Evolutionary conservation across 2,113 vertebrate genomes (phyloP), one percentile per base, ranked within the genome.

Genomic region (Mustela lutreola): DNA sequence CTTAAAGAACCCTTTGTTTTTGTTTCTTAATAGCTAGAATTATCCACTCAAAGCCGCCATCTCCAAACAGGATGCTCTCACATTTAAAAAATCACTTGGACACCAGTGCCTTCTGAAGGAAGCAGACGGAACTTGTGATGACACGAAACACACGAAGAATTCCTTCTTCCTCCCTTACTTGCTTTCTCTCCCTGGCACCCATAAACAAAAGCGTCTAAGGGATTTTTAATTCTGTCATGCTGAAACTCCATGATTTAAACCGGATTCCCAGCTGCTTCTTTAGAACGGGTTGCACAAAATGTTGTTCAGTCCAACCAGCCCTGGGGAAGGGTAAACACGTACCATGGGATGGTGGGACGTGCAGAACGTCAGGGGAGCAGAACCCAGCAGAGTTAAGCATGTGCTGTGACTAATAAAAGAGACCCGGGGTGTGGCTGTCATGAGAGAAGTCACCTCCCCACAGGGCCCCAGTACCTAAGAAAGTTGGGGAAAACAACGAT

Each of bases 401-500:
- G 95, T 97, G 98, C 98, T 97, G 97, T 99, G 99, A 99, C 98
- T 99, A 99, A 99, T 95, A 98, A 96, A 94, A 93, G 98, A 96
- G 94, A 98, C 98, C 98, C 97, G 97, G 98, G 98, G 98, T 98
- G 98, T 98, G 98, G 98, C 96, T 97, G 98, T 95, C 98, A 97
- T 95, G 98, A 98, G 95, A 98, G 96, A 98, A 97, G 94, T 98
- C 97, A 97, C 98, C 98, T 98, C 97, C 96, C 94, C 97, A 94
- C 89, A 45, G 89, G 97, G 97, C 62, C 94, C 95, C 9, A 22
- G 88, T 90, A 97, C 93, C 36, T 98, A 97, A 96, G 97, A 98
- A 15, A 7, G 87, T 42, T 87, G 89, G 86, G 98, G 98, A 96
- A 97, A 98, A 89, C 87, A 94, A 97, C 36, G 33, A 94, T 63